These are phyloP conservation scores for Bos taurus DNA, from an alignment of 2,113 vertebrate species.

Conservation along the genomic window DNA sequence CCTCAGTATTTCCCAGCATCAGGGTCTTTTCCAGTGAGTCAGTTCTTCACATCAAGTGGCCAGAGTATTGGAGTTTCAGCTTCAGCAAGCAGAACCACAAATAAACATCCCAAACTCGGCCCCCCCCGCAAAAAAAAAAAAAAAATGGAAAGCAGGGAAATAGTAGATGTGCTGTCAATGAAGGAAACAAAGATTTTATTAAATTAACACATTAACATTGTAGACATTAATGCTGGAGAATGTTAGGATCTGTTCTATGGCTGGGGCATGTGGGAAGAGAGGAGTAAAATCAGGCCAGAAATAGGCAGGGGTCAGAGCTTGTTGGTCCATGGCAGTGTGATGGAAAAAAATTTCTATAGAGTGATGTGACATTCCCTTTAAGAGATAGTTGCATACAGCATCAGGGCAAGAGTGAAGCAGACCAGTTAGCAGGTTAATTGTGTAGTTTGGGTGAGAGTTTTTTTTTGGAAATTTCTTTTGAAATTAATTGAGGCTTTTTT, in stretches of 20 bases:
- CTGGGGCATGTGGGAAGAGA: not conserved
- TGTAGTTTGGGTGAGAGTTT: not conserved
- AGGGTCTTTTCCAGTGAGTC: not conserved
- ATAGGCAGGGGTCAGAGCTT: not conserved
- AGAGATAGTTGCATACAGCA: not conserved
- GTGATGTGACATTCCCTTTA: not conserved
- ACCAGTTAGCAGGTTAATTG: not conserved
- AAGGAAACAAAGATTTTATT: not conserved
- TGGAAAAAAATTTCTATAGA: not conserved
- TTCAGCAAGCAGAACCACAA: not conserved
- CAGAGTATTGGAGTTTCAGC: not conserved
- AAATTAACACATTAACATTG: not conserved
- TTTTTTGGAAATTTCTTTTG: not conserved
- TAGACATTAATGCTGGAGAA: not conserved
- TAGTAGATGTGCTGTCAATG: not conserved
- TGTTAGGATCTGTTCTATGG: not conserved
- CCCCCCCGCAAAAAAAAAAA: not conserved
- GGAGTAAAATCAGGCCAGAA: not conserved
- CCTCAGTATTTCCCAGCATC: not conserved
- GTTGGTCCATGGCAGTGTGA: not conserved
- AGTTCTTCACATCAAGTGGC: not conserved
- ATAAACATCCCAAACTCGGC: not conserved
- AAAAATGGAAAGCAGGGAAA: not conserved
- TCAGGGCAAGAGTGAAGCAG: not conserved
- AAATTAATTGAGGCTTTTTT: conserved; percentile 24